Base-by-base conservation (phyloP, 2,113 vertebrate genomes). In the Pseudorasbora parva region DNA sequence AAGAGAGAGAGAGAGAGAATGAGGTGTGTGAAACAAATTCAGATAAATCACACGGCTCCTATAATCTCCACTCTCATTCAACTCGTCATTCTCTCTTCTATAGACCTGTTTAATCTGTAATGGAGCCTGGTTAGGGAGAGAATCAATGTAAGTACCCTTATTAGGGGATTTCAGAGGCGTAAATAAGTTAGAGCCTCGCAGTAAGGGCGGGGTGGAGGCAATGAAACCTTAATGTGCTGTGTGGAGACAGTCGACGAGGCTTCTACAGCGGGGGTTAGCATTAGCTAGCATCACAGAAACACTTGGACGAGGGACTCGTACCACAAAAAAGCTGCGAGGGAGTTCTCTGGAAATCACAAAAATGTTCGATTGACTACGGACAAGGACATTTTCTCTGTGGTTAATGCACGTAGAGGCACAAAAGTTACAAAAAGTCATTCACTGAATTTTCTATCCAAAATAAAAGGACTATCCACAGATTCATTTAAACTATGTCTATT, bases 131-230 rank as follows among this genome's bases (percentile, higher is more conserved):
- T 91, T 89, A 91, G 89, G 86, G 87, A 88, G 88, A 92, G 93
- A 93, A 93, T 94, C 92, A 90, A 88, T 90, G 84, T 86, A 90
- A 93, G 90, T 91, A 92, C 90, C 89, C 90, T 92, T 93, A 93
- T 93, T 93, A 93, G 88, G 85, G 83, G 89, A 92, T 92, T 90
- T 89, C 81, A 86, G 82, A 85, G 90, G 91, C 86, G 90, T 83
- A 88, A 77, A 82, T 51, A 82, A 71, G 83, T 51, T 27, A 19
- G n/a, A 33, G 57, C 17, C 33, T 60, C 77, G 84, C 81, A 68
- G 78, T 9, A 4, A n/a, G 33, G 30, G 88, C 85, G 85, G 86
- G 86, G 86, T 85, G 82, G 82, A 85, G 86, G 86, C 86, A 89
- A 90, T 90, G 88, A 93, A 92, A 92, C 85, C 88, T 91, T 93